Base-by-base conservation (phyloP, 2,797 vertebrate species). In the Danio aesculapii region DNA sequence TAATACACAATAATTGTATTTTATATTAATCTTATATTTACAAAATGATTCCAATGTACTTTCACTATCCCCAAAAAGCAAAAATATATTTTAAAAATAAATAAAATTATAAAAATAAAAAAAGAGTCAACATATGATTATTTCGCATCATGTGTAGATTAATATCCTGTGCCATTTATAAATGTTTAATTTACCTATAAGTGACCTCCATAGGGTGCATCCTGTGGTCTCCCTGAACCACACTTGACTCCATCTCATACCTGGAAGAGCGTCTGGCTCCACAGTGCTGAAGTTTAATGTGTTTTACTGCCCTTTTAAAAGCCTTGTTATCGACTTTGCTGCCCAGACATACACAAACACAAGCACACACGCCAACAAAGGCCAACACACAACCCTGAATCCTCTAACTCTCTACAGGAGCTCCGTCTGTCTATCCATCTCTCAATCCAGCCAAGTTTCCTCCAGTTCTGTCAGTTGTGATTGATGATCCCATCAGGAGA, bases 251-350 rank as follows among this genome's bases (percentile, higher is more conserved):
- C 6, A 14, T 76, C 50, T 55, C 39, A 49, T 46, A 66, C 50
- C 75, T 63, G 50, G 7, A 53, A 76, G 21, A 59, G 19, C 13
- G 46, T 39, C 78, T 72, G 77, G 70, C 63, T 75, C 44, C 75
- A 74, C 4, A 49, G 78, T 8, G 63, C 41, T 63, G 53, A 43
- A 11, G 41, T 53, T 44, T 76, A 67, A 80, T 73, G 58, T 0
- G 52, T 43, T 61, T 81, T 66, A 81, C 30, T 19, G 47, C 41
- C 64, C 79, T 79, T 81, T 72, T 50, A 78, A 83, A 81, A 71
- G 64, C 13, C 64, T 21, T 57, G 75, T 83, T 62, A 81, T 61
- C 64, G 79, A 75, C 63, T 77, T 79, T 77, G 50, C 39, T 39
- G 44, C 13, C 57, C 68, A 85, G 75, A 84, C 30, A 44, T 44